A percentile compares a stretch with the other conserved stretches of the same genome.
Evolutionary conservation across 1,140 invertebrate genomes (phyloP).

Genomic region (Trialeurodes vaporariorum): DNA sequence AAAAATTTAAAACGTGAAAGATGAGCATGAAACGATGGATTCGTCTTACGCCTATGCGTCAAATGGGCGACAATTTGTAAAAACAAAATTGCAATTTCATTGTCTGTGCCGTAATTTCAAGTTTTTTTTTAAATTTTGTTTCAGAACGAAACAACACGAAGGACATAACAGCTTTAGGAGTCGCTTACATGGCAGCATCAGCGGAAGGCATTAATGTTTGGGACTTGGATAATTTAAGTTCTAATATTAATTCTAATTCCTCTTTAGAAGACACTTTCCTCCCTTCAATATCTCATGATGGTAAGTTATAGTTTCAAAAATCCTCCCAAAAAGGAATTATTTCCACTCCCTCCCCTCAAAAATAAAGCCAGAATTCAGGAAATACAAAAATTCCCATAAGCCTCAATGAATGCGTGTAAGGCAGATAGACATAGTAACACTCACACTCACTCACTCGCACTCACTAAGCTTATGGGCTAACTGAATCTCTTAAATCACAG

Average conservation of each 20-base stretch:
- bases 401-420: too few species aligned
- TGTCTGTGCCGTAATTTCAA: not conserved
- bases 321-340: too few species aligned
- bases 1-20: too few species aligned
- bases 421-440: too few species aligned
- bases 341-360: too few species aligned
- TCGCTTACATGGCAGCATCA: conserved; percentile 75
- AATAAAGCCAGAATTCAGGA: too few species aligned
- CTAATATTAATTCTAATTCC: conserved; percentile 28
- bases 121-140: conserved; percentile 1
- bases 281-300: conserved; percentile 59
- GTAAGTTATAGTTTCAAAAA: too few species aligned
- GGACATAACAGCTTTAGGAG: conserved; percentile 82
- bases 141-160: conserved; percentile 71
- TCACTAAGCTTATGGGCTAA: too few species aligned
- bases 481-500: too few species aligned
- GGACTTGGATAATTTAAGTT: conserved; percentile 36
- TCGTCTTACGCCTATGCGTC: not conserved
- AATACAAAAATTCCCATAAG: too few species aligned
- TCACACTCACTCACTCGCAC: too few species aligned
- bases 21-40: too few species aligned
- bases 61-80: not conserved
- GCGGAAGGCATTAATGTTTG: conserved; percentile 69
- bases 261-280: conserved; percentile 57
- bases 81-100: conserved; percentile 3